Conservation (phyloP, 2,113 vertebrate genomes). For the Columba janthina region DNA sequence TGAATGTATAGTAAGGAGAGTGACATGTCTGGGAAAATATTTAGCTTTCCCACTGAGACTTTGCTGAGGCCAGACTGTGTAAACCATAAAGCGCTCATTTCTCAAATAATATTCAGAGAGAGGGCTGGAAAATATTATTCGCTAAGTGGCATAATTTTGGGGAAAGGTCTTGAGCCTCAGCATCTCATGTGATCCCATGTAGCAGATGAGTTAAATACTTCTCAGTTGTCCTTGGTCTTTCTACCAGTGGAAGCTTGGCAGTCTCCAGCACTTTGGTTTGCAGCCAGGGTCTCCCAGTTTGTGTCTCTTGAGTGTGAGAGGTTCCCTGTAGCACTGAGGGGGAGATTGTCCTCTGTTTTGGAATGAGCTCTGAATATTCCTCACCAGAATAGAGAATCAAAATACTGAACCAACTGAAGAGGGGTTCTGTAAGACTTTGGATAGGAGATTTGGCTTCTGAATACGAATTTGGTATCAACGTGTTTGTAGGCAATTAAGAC, state of each 20-base stretch:
- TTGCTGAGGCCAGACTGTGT: neutral
- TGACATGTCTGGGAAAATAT: neutral
- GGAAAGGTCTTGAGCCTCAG: conserved; percentile 1
- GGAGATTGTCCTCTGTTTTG: neutral
- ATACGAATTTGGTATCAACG: neutral
- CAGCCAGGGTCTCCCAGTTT: neutral
- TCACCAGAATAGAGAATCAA: neutral
- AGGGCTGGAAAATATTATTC: neutral
- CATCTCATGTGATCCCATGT: neutral
- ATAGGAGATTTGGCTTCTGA: neutral
- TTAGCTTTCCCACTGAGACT: neutral
- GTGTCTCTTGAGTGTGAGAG: neutral
- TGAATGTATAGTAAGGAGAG: neutral
- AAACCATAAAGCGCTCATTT: neutral
- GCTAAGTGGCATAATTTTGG: neutral
- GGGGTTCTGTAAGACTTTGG: neutral
- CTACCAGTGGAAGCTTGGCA: neutral
- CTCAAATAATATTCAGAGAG: neutral
- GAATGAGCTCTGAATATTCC: neutral
- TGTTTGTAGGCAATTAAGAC: neutral
- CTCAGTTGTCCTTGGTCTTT: neutral
- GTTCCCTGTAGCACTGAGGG: neutral
- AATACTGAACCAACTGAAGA: neutral
- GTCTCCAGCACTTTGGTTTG: neutral
- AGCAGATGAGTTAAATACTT: neutral